Evolutionary conservation across 2,797 vertebrate species (phyloP), one percentile per base, ranked within the genome.

Genomic region (Coregonus suidteri): DNA sequence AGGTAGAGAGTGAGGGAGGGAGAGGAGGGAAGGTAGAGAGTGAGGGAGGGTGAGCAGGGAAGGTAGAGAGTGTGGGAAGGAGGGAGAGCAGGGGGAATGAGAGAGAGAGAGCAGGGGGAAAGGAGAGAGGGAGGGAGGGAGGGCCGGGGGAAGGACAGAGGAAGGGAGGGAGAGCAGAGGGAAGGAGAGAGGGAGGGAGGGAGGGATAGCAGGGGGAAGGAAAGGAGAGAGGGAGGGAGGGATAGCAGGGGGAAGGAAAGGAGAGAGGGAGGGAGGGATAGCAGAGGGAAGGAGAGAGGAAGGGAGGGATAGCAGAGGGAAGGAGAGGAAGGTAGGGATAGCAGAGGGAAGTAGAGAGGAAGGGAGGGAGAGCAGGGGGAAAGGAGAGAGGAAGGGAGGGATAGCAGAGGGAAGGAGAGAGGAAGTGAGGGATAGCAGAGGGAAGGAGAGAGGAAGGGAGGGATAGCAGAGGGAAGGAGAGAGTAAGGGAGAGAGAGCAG

Each of bases 101-200:
- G 15, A 18, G 30, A 34, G 20, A 25, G n/a, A 25, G 14, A 41
- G 30, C 6, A 30, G n/a, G 1, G 3, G 16, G 16, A 25, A 6
- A 18, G 41, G 62, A 14, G 52, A 41, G 11, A 59, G 20, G 7
- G 11, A 54, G 9, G 3, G 15, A 25, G 41, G 41, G 7, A 41
- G 41, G 7, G 41, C 1, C 7, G 6, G 7, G 37, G 37, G 6
- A 41, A 2, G 37, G 6, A 9, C 6, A 9, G 0, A 62, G 56
- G 4, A 9, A 51, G 73, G 82, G 47, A 51, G 76, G 73, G 52
- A 34, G 52, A 31, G 25, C 54, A 73, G 54, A 37, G 7, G 31
- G n/a, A 25, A 3, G 75, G 53, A 74, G 56, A 52, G 41, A 71
- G 30, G 16, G 53, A 72, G 14, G 5, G 25, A 4, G 34, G 16